Evolutionary conservation across 1,140 invertebrate species (phyloP), one percentile per base, ranked within the genome.

Genomic region (Hypsibius dujardini): DNA sequence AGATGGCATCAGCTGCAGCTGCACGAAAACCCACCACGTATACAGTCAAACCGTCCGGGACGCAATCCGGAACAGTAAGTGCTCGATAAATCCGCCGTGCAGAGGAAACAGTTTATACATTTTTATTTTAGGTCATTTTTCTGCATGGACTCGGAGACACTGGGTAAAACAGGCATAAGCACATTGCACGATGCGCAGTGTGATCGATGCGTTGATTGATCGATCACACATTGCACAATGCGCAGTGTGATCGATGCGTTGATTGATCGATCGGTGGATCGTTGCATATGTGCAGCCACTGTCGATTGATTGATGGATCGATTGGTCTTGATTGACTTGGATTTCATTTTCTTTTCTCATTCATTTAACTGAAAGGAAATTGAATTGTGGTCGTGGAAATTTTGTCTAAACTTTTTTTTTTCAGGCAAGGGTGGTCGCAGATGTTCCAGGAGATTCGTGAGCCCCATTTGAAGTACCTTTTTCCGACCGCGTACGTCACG

Each of bases 361-460:
- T n/a, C n/a, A n/a, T n/a, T n/a, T n/a, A n/a, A n/a, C n/a, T n/a
- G n/a, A n/a, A n/a, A n/a, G n/a, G n/a, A 45, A 1, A 7, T 47
- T 74, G 2, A 42, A 47, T 7, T 45, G 46, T 28, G 42, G 69
- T 47, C 28, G 59, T 47, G 46, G 15, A 42, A 59, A 73, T 46
- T 15, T 42, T 60, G n/a, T 28, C 47, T 47, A 71, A 40, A 2
- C 69, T 59, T 69, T 50, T 62, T 59, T 12, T 71, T 83, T 84
- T 70, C 77, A 95, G 92, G 14, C 88, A 93, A 84, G 92, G 92
- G 67, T 97, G 92, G 92, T 89, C 90, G 40, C 87, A 86, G 75
- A 86, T 87, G 1, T 85, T 95, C 77, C 87, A 84, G 72, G 83
- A 84, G 60, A 84, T 95, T 47, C 84, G 88, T 76, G 84, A 87